A percentile compares a stretch with the other conserved stretches of the same genome.
Conservation (phyloP, 1,140 invertebrate genomes). For the Cardiocondyla obscurior region DNA sequence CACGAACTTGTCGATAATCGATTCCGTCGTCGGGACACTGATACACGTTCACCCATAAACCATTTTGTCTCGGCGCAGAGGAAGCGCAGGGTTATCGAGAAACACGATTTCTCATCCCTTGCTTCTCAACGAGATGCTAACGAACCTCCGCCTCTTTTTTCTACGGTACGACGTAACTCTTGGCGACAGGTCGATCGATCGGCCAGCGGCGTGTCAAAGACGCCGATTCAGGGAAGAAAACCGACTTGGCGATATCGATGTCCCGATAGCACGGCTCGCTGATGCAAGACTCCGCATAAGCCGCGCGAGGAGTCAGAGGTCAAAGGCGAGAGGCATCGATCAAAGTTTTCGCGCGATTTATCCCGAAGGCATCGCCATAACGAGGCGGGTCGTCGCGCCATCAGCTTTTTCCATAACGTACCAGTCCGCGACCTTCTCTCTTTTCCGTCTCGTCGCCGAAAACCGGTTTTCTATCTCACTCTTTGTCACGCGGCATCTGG, state of each 20-base stretch:
- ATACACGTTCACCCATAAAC: conserved; percentile 56
- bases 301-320: conserved; percentile 44
- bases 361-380: conserved; percentile 44
- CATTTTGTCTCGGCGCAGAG: conserved; percentile 43
- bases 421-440: background rate
- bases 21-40: conserved; percentile 50
- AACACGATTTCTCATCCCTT: conserved; percentile 54
- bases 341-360: conserved; percentile 71
- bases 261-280: conserved; percentile 63
- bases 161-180: conserved; percentile 2
- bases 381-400: conserved; percentile 43
- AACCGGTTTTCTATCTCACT: conserved; percentile 70
- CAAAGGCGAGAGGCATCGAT: conserved; percentile 64
- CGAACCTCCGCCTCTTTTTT: conserved; percentile 45
- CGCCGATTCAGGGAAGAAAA: conserved; percentile 52
- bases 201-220: conserved; percentile 46
- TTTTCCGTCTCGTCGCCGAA: conserved; percentile 1
- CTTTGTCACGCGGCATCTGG: conserved; percentile 64
- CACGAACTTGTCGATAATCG: conserved; percentile 46
- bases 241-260: conserved; percentile 58
- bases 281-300: conserved; percentile 38
- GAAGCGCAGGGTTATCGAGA: conserved; percentile 46
- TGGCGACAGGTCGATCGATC: conserved; percentile 53
- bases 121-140: conserved; percentile 58
- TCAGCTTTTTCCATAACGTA: conserved; percentile 52